Base-by-base conservation (phyloP, 2,113 vertebrate species). In the Benitochromis conjunctus region DNA sequence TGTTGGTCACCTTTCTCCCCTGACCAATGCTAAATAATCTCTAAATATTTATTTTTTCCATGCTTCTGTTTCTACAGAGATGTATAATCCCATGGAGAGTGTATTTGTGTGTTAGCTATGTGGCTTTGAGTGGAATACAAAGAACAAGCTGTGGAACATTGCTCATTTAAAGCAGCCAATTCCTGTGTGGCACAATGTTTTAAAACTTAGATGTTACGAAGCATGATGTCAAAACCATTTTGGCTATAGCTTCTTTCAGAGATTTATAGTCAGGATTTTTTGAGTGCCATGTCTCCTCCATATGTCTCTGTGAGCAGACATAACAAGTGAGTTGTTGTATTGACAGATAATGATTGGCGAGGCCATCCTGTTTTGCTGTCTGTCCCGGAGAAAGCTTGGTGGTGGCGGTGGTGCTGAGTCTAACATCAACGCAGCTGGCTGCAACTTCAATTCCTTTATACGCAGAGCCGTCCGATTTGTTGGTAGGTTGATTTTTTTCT, bases 371-470 rank as follows among this genome's bases (percentile, higher is more conserved):
- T 99, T 98, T 96, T 99, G 99, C 93, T 99, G 98, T 92, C 95
- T 98, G 71, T 98, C 98, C 78, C 97, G 97, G 94, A 96, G 96
- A 89, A 98, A 95, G 91, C 96, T 95, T 3, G 96, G 97, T 7
- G 90, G 94, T 24, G 97, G 96, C 5, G 90, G 94, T 26, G 97
- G 97, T 56, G 90, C 96, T 0, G 98, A 99, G 92, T 97, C 97
- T 69, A 98, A 99, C 94, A 99, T 99, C 94, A 99, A 99, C 5
- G 98, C 98, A 0, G 98, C 98, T 9, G 98, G 99, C 88, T 99
- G 99, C 93, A 99, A 99, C 96, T 99, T 99, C 96, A 99, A 99
- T 94, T 99, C 99, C 62, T 99, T 98, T 88, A 97, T 99, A 57
- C 97, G 99, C 90, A 96, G 99, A 95, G 98, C 98, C 1, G 96